Percentiles rank a stretch among this genome's conserved stretches.
phyloP scores from a whole-genome alignment of 2,113 vertebrate species.

The Harpagus bidentatus region DNA sequence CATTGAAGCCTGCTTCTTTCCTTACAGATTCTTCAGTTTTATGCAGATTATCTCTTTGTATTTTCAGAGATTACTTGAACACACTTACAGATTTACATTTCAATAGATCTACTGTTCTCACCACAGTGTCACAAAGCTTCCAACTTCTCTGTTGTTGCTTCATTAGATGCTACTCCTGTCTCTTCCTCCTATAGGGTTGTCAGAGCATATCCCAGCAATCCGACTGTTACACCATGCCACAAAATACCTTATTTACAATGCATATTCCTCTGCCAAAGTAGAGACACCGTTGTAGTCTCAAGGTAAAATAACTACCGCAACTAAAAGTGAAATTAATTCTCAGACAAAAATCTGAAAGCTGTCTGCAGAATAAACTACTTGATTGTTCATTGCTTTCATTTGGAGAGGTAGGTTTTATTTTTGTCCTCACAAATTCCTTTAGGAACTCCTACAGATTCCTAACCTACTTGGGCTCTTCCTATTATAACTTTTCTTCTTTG shows the following conservation, averaged over 20 bases:
- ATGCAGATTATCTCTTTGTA: not conserved
- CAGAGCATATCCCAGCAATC: not conserved
- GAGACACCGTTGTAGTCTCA: not conserved
- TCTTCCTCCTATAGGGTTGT: not conserved
- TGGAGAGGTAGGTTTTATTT: not conserved
- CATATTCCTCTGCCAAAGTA: not conserved
- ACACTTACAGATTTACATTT: not conserved
- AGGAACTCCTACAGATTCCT: conserved; percentile 7
- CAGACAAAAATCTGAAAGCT: not conserved
- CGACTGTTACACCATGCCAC: not conserved
- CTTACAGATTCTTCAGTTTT: not conserved
- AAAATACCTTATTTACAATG: not conserved
- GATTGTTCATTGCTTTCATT: not conserved
- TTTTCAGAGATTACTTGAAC: not conserved
- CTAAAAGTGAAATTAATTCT: not conserved
- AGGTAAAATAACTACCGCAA: not conserved
- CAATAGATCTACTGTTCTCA: not conserved
- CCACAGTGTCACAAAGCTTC: not conserved
- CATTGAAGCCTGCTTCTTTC: not conserved
- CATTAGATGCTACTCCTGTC: not conserved
- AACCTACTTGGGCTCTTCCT: not conserved
- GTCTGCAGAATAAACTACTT: not conserved
- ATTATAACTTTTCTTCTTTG: not conserved
- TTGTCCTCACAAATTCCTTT: not conserved
- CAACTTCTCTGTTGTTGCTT: not conserved